Base-by-base conservation (phyloP, 2,797 vertebrate genomes). In the Cuniculus paca region DNA sequence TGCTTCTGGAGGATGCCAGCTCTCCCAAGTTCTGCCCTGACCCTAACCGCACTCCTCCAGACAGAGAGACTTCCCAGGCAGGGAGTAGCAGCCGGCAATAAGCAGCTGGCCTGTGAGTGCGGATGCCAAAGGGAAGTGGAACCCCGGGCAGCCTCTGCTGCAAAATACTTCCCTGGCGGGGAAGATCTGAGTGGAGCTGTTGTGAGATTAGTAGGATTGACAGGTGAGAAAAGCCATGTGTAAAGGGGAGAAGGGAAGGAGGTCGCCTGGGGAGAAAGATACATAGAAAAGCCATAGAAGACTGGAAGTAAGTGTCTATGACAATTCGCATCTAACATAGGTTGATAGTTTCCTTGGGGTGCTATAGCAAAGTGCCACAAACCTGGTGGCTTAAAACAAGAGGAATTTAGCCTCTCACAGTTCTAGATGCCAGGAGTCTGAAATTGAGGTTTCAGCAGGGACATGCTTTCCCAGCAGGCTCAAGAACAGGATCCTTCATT, bases 111-210 rank as follows among this genome's bases (percentile, higher is more conserved):
- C 70, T 42, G 42, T 54, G 52, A 42, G 36, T 17, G 56, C 36
- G 77, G 3, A 2, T 26, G 56, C 84, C 45, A 87, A 50, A 42
- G 52, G 77, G 60, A 28, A 19, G 42, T 80, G 81, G 75, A 48
- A 45, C 28, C 45, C 28, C 45, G 11, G 16, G 63, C 39, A 50
- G 77, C 80, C 31, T 61, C 70, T 96, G 65, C 52, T 48, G 45
- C 80, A 74, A 79, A 81, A 91, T 61, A 52, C 63, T 90, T 65
- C 63, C n/a, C 52, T n/a, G 72, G 58, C 54, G 92, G 79, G 84
- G 36, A 48, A 45, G 75, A 82, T 42, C 72, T 88, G 78, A 36
- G 58, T 1, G 16, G 54, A 61, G 28, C 65, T 22, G 20, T 28
- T 22, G 6, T 17, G 70, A 52, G 42, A 68, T 20, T 42, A 65